Percentiles rank a stretch among this genome's conserved stretches.
Evolutionary conservation across 1,140 invertebrate species (phyloP).

Genomic region (Hycleus phaleratus): DNA sequence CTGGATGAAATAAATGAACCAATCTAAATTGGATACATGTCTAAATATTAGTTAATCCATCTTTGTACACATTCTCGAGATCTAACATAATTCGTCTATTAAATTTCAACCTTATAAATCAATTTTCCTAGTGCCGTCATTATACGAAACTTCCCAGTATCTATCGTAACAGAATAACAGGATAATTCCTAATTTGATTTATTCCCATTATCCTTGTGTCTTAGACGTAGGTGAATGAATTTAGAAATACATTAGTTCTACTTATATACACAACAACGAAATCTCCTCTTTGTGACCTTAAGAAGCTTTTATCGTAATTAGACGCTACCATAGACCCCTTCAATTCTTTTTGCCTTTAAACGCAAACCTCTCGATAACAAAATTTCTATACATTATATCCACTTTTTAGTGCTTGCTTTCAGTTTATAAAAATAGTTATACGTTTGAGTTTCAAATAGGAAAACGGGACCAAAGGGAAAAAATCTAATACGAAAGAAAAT

Average conservation of each 20-base stretch:
- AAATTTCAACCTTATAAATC: conserved; percentile 14
- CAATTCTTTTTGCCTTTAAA: too few relatives aligned
- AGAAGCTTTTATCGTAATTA: conserved; percentile 15
- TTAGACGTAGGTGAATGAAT: conserved; percentile 8
- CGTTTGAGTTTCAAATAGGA: too few relatives aligned
- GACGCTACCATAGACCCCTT: background rate
- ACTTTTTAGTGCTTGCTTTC: too few relatives aligned
- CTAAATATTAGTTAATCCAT: conserved; percentile 6
- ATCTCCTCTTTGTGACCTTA: conserved; percentile 7
- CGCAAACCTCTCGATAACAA: too few relatives aligned
- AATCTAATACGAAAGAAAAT: too few relatives aligned
- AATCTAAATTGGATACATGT: background rate
- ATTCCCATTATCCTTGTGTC: conserved; percentile 7
- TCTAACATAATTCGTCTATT: conserved; percentile 5
- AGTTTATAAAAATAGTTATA: too few relatives aligned
- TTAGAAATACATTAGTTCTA: conserved; percentile 13
- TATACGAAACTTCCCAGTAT: conserved; percentile 7
- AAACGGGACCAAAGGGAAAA: too few relatives aligned
- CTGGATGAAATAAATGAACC: too few relatives aligned
- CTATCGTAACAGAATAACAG: conserved; percentile 12
- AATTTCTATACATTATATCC: too few relatives aligned
- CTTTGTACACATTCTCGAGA: background rate
- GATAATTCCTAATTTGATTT: conserved; percentile 16
- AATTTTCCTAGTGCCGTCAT: conserved; percentile 9
- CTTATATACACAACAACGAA: conserved; percentile 6